Percentiles rank a stretch among this genome's conserved stretches.
phyloP scores from a whole-genome alignment of 1,140 invertebrate species.

The Drusus annulatus region DNA sequence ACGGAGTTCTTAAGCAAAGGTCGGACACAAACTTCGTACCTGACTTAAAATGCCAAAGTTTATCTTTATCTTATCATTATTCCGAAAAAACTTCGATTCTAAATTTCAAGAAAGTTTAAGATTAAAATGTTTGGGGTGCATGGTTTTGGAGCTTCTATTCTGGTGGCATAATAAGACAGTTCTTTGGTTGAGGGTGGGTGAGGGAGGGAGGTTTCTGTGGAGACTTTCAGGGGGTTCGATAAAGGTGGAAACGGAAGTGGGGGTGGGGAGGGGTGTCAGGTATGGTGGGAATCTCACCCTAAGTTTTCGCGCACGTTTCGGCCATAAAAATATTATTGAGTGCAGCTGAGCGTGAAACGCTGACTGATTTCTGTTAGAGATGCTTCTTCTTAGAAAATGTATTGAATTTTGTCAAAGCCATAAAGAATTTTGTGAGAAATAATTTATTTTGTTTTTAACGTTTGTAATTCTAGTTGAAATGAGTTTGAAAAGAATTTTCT shows the following conservation, averaged over 20 bases:
- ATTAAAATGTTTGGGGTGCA: constrained; percentile 30
- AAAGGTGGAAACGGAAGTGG: not conserved
- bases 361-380: constrained; percentile 43
- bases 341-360: constrained; percentile 51
- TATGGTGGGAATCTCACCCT: constrained; percentile 41
- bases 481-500: too few species aligned
- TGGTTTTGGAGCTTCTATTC: not conserved
- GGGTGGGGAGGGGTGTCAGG: constrained; percentile 1
- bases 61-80: too few species aligned
- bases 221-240: not conserved
- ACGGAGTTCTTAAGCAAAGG: too few species aligned
- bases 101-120: constrained; percentile 10
- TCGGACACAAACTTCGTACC: too few species aligned
- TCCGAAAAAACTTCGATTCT: too few species aligned
- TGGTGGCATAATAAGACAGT: constrained; percentile 38
- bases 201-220: not conserved
- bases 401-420: too few species aligned
- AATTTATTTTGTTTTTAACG: too few species aligned
- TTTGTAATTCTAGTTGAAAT: too few species aligned
- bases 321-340: constrained; percentile 59
- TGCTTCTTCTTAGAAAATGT: too few species aligned
- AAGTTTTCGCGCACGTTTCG: constrained; percentile 51
- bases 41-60: too few species aligned
- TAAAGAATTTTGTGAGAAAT: too few species aligned
- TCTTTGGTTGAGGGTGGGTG: constrained; percentile 11